Evolutionary conservation across 2,888 invertebrate species (phyloP), one percentile per base, ranked within the genome.

Genomic region (Elegia similella): DNA sequence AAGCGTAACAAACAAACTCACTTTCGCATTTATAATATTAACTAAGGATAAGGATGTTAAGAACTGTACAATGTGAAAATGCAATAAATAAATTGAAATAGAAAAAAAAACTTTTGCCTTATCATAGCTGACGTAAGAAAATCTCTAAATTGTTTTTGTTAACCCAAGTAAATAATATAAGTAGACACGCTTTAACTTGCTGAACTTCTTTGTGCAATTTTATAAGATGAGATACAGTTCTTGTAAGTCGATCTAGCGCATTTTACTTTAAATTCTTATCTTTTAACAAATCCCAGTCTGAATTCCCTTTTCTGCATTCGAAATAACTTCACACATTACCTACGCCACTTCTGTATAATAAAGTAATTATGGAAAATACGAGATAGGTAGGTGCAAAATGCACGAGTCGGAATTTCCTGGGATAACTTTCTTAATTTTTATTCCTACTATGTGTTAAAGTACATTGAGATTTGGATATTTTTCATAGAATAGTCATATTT

Each of bases 301-400:
- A 42, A 52, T 50, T 58, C 57, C 23, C 56, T 46, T 23, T 54
- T 56, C 55, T 55, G 52, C 57, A 56, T 48, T 50, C 16, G 48
- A 56, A 48, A 48, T 56, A 56, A 56, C 44, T 59, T 58, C 38
- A 69, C 69, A 68, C 68, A 61, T 68, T 69, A n/a, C n/a, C n/a
- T n/a, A 65, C 63, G 58, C 63, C 64, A 63, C 71, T 70, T 65
- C 72, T 64, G 80, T 75, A 80, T 81, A 80, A 83, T 83, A 82
- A 82, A 81, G 73, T 78, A 80, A 84, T 84, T 84, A 83, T 48
- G 48, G 76, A 69, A 62, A 59, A 67, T 42, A 42, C 42, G 42
- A 42, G 42, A 52, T 42, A 55, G 34, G 44, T 42, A 55, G 34
- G 44, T 55, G 44, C 34, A 44, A 55, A 55, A 34, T 46, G 32